Base-by-base conservation (phyloP, 2,113 vertebrate species). In the Symphodus melops region DNA sequence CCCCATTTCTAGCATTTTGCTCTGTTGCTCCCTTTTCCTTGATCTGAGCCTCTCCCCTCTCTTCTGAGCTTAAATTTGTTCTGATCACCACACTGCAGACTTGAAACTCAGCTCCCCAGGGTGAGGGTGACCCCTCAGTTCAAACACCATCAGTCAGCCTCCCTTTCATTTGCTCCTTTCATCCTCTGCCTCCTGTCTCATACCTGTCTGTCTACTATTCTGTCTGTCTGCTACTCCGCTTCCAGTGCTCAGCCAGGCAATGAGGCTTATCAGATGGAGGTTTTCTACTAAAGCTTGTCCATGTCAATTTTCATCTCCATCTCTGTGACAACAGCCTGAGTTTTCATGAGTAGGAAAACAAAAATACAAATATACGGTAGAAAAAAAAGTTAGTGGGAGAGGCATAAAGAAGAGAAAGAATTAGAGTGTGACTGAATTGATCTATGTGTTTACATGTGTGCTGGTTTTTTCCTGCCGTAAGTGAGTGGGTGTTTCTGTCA, bases 51-150 rank as follows among this genome's bases (percentile, higher is more conserved):
- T 55, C 21, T 41, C 10, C 56, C 17, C 28, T 81, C 57, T 37
- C 42, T 11, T 77, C 14, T 68, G 49, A 52, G 69, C 54, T 76
- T 39, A 53, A 76, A 71, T 80, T 59, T 5, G 13, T 62, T 87
- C 64, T 76, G 81, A 81, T 74, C 82, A 72, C 75, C 53, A 25
- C 9, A 7, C 46, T 57, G 54, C 58, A 60, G 80, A 73, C 71
- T 85, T 83, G 65, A 78, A 88, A 84, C 87, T 68, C 16, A 39
- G 56, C 49, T 67, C 79, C 83, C 86, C 36, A 60, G 76, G 57
- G 76, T 49, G 65, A 71, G 72, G 72, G 51, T 91, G 83, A 88
- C 85, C 86, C 77, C 73, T 59, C 25, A 72, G 88, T 86, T 91
- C 83, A 84, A 90, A 90, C 76, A 49, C 80, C 59, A 72, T 61